Base-by-base conservation (phyloP, 2,888 invertebrate species). In the Mythimna impura region DNA sequence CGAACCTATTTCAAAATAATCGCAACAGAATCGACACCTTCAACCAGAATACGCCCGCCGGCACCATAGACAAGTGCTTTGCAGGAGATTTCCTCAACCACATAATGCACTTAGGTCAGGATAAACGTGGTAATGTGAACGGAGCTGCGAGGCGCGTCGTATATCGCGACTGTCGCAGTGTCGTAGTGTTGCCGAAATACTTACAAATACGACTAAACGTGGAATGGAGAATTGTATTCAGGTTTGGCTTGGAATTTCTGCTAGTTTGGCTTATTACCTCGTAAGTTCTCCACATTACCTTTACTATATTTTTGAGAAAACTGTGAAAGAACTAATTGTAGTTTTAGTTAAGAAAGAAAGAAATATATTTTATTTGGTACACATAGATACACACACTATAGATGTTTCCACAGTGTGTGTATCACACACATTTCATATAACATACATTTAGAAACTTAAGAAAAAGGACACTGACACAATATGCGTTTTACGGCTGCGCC, bases 91-190 rank as follows among this genome's bases (percentile, higher is more conserved):
- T 86, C 87, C 90, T 86, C 86, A 86, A 91, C 90, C 91, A 89
- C 91, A 86, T 88, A 91, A 91, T 91, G 91, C 91, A 91, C 91
- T 91, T 89, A 90, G 89, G 84, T 83, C 82, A 75, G 86, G 89
- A 89, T 90, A 89, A 91, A 87, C 86, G 83, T 70, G 85, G 85
- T 87, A 86, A 88, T 90, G 88, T 88, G 86, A 80, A 84, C 83
- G 79, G 82, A 80, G 82, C 55, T 55, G 62, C n/a, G 58, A 34
- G 64, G 68, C 36, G 47, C 20, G 64, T 63, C 52, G 66, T 58
- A 61, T 40, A n/a, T 61, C 40, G 61, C 61, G 61, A 61, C 61
- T 22, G 40, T 61, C 60, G 60, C 60, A 60, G 55, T 55, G 55
- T 55, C 57, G 76, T 62, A 74, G 63, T 85, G 76, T 81, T 68